These are phyloP conservation scores for Hestina assimilis DNA, from an alignment of 1,140 invertebrate genomes.

Conservation along the genomic window DNA sequence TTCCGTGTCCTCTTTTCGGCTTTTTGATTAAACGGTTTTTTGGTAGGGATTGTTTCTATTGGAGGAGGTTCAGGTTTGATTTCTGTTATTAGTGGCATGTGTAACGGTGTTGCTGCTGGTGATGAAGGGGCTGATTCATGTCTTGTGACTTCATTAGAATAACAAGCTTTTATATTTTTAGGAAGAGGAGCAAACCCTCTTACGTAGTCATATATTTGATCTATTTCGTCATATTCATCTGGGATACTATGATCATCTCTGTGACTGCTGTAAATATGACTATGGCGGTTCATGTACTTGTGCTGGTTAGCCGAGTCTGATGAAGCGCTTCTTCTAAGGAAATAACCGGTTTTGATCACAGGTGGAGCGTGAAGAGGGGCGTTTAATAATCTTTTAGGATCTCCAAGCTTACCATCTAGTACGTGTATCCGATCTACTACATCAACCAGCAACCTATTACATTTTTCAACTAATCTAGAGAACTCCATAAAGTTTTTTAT, in stretches of 20 bases:
- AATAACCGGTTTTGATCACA: constrained; percentile 80
- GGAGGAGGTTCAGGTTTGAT: constrained; percentile 92
- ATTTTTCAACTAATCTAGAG: constrained; percentile 87
- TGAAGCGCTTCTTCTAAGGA: constrained; percentile 84
- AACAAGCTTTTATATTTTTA: constrained; percentile 86
- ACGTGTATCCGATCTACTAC: constrained; percentile 91
- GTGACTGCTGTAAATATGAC: constrained; percentile 75
- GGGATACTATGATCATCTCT: constrained; percentile 78
- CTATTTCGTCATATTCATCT: constrained; percentile 96
- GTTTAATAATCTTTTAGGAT: constrained; percentile 79
- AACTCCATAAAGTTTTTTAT: constrained; percentile 90
- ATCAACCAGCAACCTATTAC: constrained; percentile 87
- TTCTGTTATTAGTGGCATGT: constrained; percentile 79
- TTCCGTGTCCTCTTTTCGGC: constrained; percentile 84
- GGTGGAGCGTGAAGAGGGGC: constrained; percentile 74
- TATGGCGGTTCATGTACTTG: constrained; percentile 70
- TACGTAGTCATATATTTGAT: constrained; percentile 98
- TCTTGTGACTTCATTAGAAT: constrained; percentile 75
- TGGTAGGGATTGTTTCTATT: constrained; percentile 93
- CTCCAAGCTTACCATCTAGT: constrained; percentile 86
- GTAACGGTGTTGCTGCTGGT: constrained; percentile 74
- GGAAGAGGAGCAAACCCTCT: constrained; percentile 93
- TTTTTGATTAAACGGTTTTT: constrained; percentile 82
- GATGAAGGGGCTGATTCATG: constrained; percentile 74
- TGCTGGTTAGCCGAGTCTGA: constrained; percentile 84